Conservation (phyloP, 2,797 vertebrate genomes). For the Pogonophryne albipinna region DNA sequence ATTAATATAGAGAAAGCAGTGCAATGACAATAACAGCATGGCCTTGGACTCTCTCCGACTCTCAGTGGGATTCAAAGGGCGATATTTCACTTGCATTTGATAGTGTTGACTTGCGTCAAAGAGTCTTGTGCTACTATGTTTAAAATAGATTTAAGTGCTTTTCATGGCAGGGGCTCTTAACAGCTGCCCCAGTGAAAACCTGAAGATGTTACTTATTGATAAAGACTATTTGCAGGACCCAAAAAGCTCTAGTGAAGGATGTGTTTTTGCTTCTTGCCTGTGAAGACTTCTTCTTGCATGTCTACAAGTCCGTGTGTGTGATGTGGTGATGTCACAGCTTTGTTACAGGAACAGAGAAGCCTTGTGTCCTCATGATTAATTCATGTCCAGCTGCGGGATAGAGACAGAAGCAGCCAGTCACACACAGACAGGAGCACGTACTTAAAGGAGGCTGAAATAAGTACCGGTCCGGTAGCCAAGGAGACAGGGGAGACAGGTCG, state of each 20-base stretch:
- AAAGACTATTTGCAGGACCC: slow-evolving; percentile 53
- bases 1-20: slow-evolving; percentile 58
- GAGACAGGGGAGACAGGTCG: slow-evolving; percentile 77
- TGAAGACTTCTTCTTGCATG: slow-evolving; percentile 45
- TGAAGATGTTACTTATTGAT: slow-evolving; percentile 74
- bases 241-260: slow-evolving; percentile 50
- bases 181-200: slow-evolving; percentile 59
- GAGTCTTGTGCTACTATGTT: slow-evolving; percentile 58
- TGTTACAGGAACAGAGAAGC: slow-evolving; percentile 87
- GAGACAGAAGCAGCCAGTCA: slow-evolving; percentile 86
- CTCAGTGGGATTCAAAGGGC: slow-evolving; percentile 50
- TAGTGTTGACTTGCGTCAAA: slow-evolving; percentile 49
- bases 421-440: slow-evolving; percentile 77
- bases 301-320: slow-evolving; percentile 61
- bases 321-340: slow-evolving; percentile 87
- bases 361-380: slow-evolving; percentile 89
- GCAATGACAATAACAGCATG: slow-evolving; percentile 67
- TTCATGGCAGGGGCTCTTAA: slow-evolving; percentile 34
- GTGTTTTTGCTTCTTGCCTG: slow-evolving; percentile 37
- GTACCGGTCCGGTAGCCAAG: slow-evolving; percentile 72
- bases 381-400: slow-evolving; percentile 89
- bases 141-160: slow-evolving; percentile 74
- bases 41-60: slow-evolving; percentile 61
- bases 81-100: slow-evolving; percentile 57
- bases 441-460: slow-evolving; percentile 76